phyloP scores from a whole-genome alignment of 2,797 vertebrate species.

The Anisognathus igniventris region DNA sequence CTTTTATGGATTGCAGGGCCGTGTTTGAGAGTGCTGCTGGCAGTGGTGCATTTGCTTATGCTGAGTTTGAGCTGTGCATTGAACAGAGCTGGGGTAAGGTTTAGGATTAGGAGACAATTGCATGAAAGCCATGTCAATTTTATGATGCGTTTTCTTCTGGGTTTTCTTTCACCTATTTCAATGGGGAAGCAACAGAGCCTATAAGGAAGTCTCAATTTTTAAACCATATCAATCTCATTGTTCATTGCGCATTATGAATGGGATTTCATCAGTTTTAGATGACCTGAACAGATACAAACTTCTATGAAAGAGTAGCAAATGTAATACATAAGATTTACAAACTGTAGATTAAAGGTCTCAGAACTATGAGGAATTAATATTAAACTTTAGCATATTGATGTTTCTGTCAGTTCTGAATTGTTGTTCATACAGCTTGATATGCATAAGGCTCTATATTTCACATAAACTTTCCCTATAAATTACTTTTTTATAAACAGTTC shows the following conservation, averaged over 20 bases:
- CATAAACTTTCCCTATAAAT: slow-evolving; percentile 3
- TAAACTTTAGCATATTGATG: not conserved
- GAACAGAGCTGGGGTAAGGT: not conserved
- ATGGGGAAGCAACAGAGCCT: not conserved
- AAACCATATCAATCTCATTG: not conserved
- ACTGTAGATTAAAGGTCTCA: not conserved
- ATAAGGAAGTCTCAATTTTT: not conserved
- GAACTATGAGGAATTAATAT: not conserved
- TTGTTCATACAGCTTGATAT: not conserved
- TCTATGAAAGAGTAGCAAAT: not conserved
- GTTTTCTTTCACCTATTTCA: not conserved
- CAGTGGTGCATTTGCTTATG: not conserved
- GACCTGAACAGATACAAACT: not conserved
- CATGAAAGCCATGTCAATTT: not conserved
- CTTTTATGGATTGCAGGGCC: not conserved
- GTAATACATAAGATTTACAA: not conserved
- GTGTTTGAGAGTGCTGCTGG: not conserved
- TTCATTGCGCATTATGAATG: not conserved
- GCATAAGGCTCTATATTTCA: not conserved
- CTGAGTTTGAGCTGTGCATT: not conserved
- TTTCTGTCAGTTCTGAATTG: not conserved
- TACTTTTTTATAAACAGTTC: slow-evolving; percentile 1
- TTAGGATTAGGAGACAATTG: not conserved
- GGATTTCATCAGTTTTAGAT: not conserved
- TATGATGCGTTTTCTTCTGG: not conserved